A percentile compares a stretch with the other conserved stretches of the same genome.
Evolutionary conservation across 2,888 invertebrate genomes (phyloP).

Genomic region (Harpagoxenus sublaevis): DNA sequence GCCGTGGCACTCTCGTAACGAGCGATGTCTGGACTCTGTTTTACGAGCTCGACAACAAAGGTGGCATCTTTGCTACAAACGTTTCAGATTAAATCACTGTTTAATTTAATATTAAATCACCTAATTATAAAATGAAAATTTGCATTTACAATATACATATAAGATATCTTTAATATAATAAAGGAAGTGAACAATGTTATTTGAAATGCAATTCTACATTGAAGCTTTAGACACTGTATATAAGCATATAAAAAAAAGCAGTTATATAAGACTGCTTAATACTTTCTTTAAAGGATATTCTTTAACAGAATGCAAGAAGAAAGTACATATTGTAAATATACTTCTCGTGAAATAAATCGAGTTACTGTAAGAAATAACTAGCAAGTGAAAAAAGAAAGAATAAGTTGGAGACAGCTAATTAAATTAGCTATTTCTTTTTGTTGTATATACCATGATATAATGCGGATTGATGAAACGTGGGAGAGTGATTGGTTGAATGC

Average conservation of each 20-base stretch:
- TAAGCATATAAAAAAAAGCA: background rate
- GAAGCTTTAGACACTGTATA: background rate
- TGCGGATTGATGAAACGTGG: constrained; percentile 66
- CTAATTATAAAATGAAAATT: background rate
- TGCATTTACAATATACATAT: background rate
- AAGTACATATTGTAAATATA: background rate
- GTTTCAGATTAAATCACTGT: constrained; percentile 4
- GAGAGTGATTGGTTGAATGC: constrained; percentile 61
- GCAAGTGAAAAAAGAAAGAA: background rate
- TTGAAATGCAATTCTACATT: background rate
- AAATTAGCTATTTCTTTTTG: constrained; percentile 72
- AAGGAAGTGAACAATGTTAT: background rate
- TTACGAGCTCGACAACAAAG: constrained; percentile 40
- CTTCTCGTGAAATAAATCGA: background rate
- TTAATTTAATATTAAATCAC: background rate
- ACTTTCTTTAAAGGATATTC: background rate
- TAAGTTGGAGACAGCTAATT: constrained; percentile 63
- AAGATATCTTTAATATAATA: background rate
- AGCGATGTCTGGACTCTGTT: constrained; percentile 38
- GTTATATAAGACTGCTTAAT: background rate
- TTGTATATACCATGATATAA: constrained; percentile 70
- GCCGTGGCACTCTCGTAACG: constrained; percentile 63
- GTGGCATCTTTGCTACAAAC: constrained; percentile 13
- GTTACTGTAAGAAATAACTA: background rate
- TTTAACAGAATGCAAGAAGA: background rate